These are phyloP conservation scores for Scartelaos histophorus DNA, from an alignment of 2,113 vertebrate species.

Conservation along the genomic window DNA sequence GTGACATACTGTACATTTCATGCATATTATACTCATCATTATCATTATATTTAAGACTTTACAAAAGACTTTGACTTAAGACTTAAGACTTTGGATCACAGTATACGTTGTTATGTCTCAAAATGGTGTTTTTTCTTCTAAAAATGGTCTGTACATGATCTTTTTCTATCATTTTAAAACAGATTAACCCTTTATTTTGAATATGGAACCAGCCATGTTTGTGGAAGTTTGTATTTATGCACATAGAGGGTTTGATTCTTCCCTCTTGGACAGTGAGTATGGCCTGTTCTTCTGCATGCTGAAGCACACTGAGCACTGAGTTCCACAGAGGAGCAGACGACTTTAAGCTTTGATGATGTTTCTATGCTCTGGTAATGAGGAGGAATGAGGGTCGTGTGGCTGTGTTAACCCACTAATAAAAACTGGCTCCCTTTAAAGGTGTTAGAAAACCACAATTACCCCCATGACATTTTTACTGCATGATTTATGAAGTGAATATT, in stretches of 20 bases:
- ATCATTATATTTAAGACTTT: too few species aligned
- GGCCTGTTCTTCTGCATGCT: slow-evolving; percentile 7
- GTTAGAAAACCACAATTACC: slow-evolving; percentile 81
- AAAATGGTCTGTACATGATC: too few species aligned
- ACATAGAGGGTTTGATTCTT: not conserved
- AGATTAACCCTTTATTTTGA: too few species aligned
- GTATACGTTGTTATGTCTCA: too few species aligned
- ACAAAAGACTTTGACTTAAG: too few species aligned
- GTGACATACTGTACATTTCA: too few species aligned
- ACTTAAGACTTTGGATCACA: too few species aligned
- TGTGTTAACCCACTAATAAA: slow-evolving; percentile 78
- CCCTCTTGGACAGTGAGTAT: not conserved
- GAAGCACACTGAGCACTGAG: slow-evolving; percentile 31
- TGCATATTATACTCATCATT: too few species aligned
- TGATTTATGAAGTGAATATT: slow-evolving; percentile 85
- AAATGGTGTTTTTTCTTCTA: too few species aligned
- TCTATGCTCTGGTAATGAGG: slow-evolving; percentile 69
- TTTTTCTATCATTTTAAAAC: too few species aligned
- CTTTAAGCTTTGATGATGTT: slow-evolving; percentile 69
- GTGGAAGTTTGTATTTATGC: not conserved
- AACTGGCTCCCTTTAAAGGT: slow-evolving; percentile 74
- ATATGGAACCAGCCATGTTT: too few species aligned
- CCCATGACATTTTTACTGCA: slow-evolving; percentile 79
- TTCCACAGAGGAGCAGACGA: slow-evolving; percentile 36
- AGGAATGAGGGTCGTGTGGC: slow-evolving; percentile 62